Percentiles rank a stretch among this genome's conserved stretches.
These are phyloP conservation scores for Nothobranchius kuhntae DNA, from an alignment of 2,113 vertebrate species.

Conservation along the genomic window DNA sequence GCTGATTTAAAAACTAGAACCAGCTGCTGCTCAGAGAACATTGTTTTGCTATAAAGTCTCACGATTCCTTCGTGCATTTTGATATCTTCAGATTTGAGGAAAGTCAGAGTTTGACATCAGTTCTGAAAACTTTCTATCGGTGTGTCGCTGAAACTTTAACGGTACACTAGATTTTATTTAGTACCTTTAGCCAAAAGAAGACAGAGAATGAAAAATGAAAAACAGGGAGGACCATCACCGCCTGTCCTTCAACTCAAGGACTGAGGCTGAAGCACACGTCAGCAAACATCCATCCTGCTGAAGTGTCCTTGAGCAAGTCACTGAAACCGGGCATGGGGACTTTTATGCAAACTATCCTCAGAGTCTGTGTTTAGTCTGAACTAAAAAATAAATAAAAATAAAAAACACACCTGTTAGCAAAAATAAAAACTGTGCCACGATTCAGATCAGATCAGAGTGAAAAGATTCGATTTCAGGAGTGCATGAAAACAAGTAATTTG, in stretches of 20 bases:
- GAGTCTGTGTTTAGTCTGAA: not conserved
- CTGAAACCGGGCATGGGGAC: constrained; percentile 9
- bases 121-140: not conserved
- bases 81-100: not conserved
- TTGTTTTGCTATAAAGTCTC: not conserved
- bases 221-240: not conserved
- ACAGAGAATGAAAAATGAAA: constrained; percentile 5
- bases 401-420: not conserved
- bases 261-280: constrained; percentile 26
- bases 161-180: not conserved
- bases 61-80: not conserved
- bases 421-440: not conserved
- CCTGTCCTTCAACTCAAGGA: constrained; percentile 57
- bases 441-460: too few relatives aligned
- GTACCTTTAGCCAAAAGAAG: not conserved
- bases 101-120: not conserved
- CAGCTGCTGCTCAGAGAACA: not conserved
- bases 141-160: not conserved
- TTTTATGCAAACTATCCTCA: constrained; percentile 17
- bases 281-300: constrained; percentile 42
- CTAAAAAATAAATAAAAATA: not conserved
- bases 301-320: constrained; percentile 64
- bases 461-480: too few relatives aligned
- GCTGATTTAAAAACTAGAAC: constrained; percentile 5
- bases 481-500: too few relatives aligned